Evolutionary conservation across 92 coral and sea anemone genomes (phyloP).

Genomic region (Actinernus sp.): DNA sequence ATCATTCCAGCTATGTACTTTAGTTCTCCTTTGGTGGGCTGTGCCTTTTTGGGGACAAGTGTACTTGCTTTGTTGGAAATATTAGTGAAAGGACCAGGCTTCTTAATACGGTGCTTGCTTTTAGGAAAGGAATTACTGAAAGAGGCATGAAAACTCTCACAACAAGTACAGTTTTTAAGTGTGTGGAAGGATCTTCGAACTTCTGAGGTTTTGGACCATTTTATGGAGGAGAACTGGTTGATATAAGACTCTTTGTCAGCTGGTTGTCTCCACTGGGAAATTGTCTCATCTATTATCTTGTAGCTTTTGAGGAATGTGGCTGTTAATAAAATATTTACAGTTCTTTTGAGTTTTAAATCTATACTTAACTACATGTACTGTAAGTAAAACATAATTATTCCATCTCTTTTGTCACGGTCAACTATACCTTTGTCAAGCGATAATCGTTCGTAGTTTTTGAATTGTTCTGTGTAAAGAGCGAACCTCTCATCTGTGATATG

Average conservation of each 20-base stretch:
- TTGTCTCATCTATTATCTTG: conserved; percentile 38
- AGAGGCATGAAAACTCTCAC: conserved; percentile 27
- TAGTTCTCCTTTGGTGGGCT: conserved; percentile 32
- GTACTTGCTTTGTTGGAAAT: conserved; percentile 4
- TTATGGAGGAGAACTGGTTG: conserved; percentile 27
- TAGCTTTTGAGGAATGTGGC: conserved; percentile 42
- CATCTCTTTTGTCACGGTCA: no score
- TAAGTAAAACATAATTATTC: no score
- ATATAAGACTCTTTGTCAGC: conserved; percentile 22
- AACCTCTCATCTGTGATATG: conserved; percentile 17
- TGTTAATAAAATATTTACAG: conserved; percentile 3
- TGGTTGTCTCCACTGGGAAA: conserved; percentile 36
- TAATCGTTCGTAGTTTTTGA: conserved; percentile 25
- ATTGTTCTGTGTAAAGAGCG: conserved; percentile 15
- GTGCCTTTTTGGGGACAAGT: conserved; percentile 24
- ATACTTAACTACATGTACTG: no score
- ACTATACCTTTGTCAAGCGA: conserved; percentile 29
- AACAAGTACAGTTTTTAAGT: conserved; percentile 29
- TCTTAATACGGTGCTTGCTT: conserved; percentile 27
- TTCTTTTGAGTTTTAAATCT: no score
- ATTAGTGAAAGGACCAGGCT: conserved; percentile 6
- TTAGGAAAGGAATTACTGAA: conserved; percentile 23
- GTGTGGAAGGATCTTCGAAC: conserved; percentile 23
- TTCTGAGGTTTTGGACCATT: conserved; percentile 29
- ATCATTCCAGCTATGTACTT: conserved; percentile 41